phyloP scores from a whole-genome alignment of 2,113 vertebrate genomes.

The Pseudolaguvia tuberculata region DNA sequence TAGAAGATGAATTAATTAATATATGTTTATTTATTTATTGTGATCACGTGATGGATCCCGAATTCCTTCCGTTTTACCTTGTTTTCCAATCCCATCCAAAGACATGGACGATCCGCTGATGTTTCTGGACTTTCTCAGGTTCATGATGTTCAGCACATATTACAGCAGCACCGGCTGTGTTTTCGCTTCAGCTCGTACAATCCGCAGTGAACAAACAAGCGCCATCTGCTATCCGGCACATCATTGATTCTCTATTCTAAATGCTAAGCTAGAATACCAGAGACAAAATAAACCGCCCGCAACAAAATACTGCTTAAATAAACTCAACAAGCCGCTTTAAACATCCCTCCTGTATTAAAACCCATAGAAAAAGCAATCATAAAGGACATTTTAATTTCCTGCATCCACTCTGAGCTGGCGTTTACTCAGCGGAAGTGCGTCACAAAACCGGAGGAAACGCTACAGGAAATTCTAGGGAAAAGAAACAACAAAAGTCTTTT shows the following conservation, averaged over 20 bases:
- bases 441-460: not conserved
- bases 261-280: not conserved
- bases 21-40: too few relatives aligned
- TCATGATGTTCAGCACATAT: constrained; percentile 49
- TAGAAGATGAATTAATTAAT: too few relatives aligned
- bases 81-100: constrained; percentile 59
- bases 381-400: too few relatives aligned
- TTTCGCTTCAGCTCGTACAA: not conserved
- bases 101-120: constrained; percentile 56
- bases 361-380: too few relatives aligned
- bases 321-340: not conserved
- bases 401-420: constrained; percentile 12
- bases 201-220: not conserved
- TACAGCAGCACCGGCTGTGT: not conserved
- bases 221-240: not conserved
- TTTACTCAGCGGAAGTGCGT: not conserved
- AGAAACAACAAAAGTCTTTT: constrained; percentile 22
- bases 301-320: not conserved
- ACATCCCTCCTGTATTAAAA: constrained; percentile 1
- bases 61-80: constrained; percentile 39
- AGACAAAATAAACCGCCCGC: too few relatives aligned
- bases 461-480: not conserved
- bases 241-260: not conserved
- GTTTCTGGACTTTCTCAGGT: constrained; percentile 57
- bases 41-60: not conserved